Evolutionary conservation across 2,113 vertebrate genomes (phyloP), one percentile per base, ranked within the genome.

Genomic region (Canis aureus): DNA sequence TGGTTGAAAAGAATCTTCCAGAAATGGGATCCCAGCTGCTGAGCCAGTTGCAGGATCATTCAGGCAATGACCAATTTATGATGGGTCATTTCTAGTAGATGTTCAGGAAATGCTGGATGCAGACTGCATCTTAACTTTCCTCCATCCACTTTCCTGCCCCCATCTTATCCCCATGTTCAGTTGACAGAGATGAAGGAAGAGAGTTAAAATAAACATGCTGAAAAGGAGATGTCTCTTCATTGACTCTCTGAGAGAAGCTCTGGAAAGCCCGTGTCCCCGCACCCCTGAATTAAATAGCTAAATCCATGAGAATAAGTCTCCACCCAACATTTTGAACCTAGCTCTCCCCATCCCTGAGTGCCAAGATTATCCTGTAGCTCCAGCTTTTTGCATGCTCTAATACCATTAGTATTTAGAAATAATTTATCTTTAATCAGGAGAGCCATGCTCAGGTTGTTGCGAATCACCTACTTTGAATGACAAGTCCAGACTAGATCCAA

Each of bases 341-440:
- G 67, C 88, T 67, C 67, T 22, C 22, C 64, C 1, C 32, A 83
- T 59, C 81, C 85, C 38, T 25, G 43, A 57, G 8, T 25, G 96
- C 87, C 78, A 94, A 88, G 95, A 66, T 95, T 94, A 96, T 96
- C 85, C 94, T 96, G 51, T 49, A 12, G 78, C 53, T 94, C 97
- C 59, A 32, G 94, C 79, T 59, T 53, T 76, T 51, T 43, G 55
- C 27, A 35, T 78, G 84, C 22, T 43, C 43, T 43, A 43, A 43
- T 43, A 97, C 57, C 74, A 25, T 84, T 81, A 69, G 15, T 82
- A 53, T 84, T 80, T 85, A 88, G 67, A 74, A 97, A 84, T 22
- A 81, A 73, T 53, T 74, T 84, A 32, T 51, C 80, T 86, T 82
- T 93, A 95, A 93, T 96, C 74, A 74, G 32, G 55, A 73, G 35